Base-by-base conservation (phyloP, 2,113 vertebrate species). In the Bambusicola thoracicus region DNA sequence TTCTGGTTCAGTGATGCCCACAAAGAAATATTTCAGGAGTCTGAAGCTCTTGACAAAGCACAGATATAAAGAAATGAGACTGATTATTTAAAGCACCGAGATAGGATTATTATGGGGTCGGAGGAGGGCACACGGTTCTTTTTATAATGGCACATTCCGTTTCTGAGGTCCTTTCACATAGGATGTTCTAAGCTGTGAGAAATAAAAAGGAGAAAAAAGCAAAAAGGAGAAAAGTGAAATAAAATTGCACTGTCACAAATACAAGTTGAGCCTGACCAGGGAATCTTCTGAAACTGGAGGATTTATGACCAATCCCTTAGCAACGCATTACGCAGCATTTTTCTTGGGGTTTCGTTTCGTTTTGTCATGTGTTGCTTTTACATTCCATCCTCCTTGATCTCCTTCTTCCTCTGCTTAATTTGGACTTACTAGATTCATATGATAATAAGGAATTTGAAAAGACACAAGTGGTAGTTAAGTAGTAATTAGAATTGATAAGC, bases 241-340 rank as follows among this genome's bases (percentile, higher is more conserved):
- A 36, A 77, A 74, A 3, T 62, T 74, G 63, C 44, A 85, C 1
- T 1, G 34, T 46, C 70, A 70, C 30, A 65, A 61, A 10, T 11
- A 40, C 11, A 41, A 65, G n/a, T 4, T 87, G 32, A 85, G 68
- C 21, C 75, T 79, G 53, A 67, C 6, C 55, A 20, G 6, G 32
- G 48, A 56, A 48, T 48, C 79, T 69, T 36, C 67, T 34, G 21
- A 76, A 87, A 77, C 40, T 65, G 20, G 8, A 59, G 70, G 70
- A 76, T 49, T 76, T 76, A 85, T 44, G 62, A 85, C 27, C 10
- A n/a, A 68, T 44, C 24, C 55, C 13, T 21, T 62, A 49, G 69
- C 0, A 2, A 59, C 21, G 41, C 0, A 2, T 13, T 70, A 19
- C 46, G 70, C 29, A 63, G 62, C 19, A 5, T 5, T 38, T n/a